Evolutionary conservation across 1,140 invertebrate species (phyloP), one percentile per base, ranked within the genome.

Genomic region (Pectinophora gossypiella): DNA sequence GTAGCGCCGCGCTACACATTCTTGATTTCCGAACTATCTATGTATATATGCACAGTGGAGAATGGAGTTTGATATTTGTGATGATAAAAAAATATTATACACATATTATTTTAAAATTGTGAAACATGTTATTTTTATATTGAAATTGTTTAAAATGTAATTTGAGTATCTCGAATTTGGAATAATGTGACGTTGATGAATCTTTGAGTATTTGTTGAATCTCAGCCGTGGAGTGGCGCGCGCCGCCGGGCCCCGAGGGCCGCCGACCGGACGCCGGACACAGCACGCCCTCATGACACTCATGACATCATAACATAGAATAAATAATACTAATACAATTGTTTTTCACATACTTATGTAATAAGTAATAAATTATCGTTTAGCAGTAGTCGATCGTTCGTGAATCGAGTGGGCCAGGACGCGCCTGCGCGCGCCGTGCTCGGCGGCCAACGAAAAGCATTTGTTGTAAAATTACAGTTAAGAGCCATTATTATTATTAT

Each of bases 401-500:
- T 61, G 62, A 59, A 53, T 54, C 61, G 61, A 61, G 67, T 57
- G 61, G 59, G 73, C 65, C 46, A 59, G 50, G 57, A 56, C 51
- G 44, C 54, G 63, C 64, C 71, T 68, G 63, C 70, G 71, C 69
- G 65, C 66, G 54, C 56, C 68, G 69, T 58, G 72, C 72, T 73
- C 81, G 76, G 76, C 76, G 75, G 71, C 75, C 78, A 80, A 82
- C 78, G 76, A 79, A 77, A 76, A 76, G 80, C 83, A 83, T 86
- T 86, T 86, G 80, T 85, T 86, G 78, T 86, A 83, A 82, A 74
- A 76, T 76, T 77, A 63, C 79, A 74, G 63, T 79, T 84, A 84
- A 86, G 78, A 72, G 75, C 83, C 75, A 81, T 78, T 81, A 85
- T 83, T 61, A 69, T 73, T 81, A 78, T 80, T 75, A 75, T 76